Evolutionary conservation across 2,888 invertebrate species (phyloP), one percentile per base, ranked within the genome.

Genomic region (Escarpia spicata): DNA sequence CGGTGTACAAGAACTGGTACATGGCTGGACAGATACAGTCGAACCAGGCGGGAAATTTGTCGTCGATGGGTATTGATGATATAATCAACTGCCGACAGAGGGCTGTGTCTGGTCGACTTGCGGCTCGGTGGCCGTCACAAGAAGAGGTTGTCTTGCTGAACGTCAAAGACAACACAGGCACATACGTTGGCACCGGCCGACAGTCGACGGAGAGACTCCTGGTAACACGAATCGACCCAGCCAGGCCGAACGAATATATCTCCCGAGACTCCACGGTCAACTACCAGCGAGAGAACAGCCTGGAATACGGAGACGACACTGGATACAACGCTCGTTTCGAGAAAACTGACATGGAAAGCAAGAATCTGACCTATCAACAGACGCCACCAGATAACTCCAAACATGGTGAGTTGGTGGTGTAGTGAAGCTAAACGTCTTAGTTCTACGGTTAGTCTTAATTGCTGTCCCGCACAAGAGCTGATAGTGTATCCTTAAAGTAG

Each of bases 301-400:
- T 93, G 19, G 95, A 96, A 93, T 96, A 95, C 94, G 96, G 96
- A 9, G 96, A 96, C 94, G 94, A 94, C 45, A 94, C 95, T 91
- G 95, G 96, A 6, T 95, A 95, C 92, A 95, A 95, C 93, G 95
- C 95, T 92, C 93, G 94, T 12, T 37, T 94, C 19, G 95, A 95
- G 92, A 94, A 93, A 91, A 19, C 19, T 75, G 75, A 75, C 75
- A 75, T 26, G 75, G n/a, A 75, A 26, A 37, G 91, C 91, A 91
- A 91, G 15, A 91, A 91, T 6, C 19, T 91, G 19, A 43, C 91
- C 91, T 43, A 75, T 26, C 19, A 26, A 19, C 75, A 75, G 75
- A 75, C 75, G 19, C 75, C 75, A 26, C 75, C 75, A 91, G 6
- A n/a, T 31, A 44, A 91, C n/a, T 43, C 43, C 91, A 91, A 43